Conservation (phyloP, 1,140 invertebrate species). For the Cydia splendana region DNA sequence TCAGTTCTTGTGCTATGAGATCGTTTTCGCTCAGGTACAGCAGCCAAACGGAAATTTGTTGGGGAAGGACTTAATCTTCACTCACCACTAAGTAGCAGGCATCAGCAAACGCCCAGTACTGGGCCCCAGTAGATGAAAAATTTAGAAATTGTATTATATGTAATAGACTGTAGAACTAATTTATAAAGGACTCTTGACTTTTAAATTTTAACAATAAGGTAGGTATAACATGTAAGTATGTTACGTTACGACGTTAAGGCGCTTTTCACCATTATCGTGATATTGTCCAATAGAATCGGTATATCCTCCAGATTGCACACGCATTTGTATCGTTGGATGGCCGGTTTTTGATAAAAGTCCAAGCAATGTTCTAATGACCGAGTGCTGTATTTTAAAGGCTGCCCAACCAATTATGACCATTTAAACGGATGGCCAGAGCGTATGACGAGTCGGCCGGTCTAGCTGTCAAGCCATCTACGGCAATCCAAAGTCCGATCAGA, state of each 20-base stretch:
- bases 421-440: slow-evolving; percentile 63
- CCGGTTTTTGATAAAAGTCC: slow-evolving; percentile 37
- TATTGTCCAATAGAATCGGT: neutral
- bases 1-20: no score
- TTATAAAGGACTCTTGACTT: no score
- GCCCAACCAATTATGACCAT: slow-evolving; percentile 72
- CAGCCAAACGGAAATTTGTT: no score
- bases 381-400: slow-evolving; percentile 62
- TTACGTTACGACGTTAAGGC: neutral
- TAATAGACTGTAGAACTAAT: no score
- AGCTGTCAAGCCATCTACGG: slow-evolving; percentile 71
- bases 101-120: no score
- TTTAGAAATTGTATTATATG: no score
- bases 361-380: slow-evolving; percentile 62
- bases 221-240: no score
- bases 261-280: neutral
- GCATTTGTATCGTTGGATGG: neutral
- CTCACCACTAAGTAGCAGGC: no score
- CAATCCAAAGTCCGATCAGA: slow-evolving; percentile 66
- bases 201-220: no score
- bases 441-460: slow-evolving; percentile 62
- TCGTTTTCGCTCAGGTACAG: no score
- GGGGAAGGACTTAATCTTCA: no score
- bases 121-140: no score
- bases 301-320: neutral